Evolutionary conservation across 2,797 vertebrate species (phyloP), one percentile per base, ranked within the genome.

Genomic region (Myoxocephalus aenaeus): DNA sequence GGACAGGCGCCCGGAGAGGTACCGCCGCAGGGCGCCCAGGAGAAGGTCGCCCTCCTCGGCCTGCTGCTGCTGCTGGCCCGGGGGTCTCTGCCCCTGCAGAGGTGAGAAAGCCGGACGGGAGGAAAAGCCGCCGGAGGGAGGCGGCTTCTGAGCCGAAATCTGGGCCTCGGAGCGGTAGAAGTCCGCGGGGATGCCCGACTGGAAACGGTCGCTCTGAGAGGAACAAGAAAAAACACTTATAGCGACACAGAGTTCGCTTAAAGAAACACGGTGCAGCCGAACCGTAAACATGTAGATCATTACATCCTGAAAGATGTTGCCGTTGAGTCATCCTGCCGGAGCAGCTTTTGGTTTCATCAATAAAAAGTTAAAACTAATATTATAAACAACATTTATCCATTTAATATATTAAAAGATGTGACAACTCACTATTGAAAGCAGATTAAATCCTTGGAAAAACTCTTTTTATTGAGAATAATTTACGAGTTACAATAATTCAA

Each of bases 1-100:
- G 0, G 91, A 78, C 48, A 90, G 40, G 71, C 92, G 96, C 66
- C 86, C 90, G n/a, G 94, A 92, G 51, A 96, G 85, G 46, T 95
- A 95, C 7, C 90, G 88, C 59, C 93, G 91, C 67, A 98, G 93
- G 0, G 95, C 92, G 0, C 92, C 86, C 40, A 96, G 66, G 70
- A 96, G 94, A 61, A 93, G 78, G 70, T 91, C 92, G 70, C 91
- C 65, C 38, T 82, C 65, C 38, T 82, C 0, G 0, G 75, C 91
- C 89, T 0, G 76, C n/a, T n/a, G n/a, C n/a, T n/a, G n/a, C n/a
- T n/a, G n/a, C 7, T 50, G 81, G 0, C 0, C 80, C 1, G 72
- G 29, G 36, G 67, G 86, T 57, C 83, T 83, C 58, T 89, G 92
- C 0, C 82, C 85, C 79, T 82, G 81, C 70, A 58, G 2, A 11